Percentiles rank a stretch among this genome's conserved stretches.
These are phyloP conservation scores for Epinotia brunnichana DNA, from an alignment of 2,888 invertebrate species.

Conservation along the genomic window DNA sequence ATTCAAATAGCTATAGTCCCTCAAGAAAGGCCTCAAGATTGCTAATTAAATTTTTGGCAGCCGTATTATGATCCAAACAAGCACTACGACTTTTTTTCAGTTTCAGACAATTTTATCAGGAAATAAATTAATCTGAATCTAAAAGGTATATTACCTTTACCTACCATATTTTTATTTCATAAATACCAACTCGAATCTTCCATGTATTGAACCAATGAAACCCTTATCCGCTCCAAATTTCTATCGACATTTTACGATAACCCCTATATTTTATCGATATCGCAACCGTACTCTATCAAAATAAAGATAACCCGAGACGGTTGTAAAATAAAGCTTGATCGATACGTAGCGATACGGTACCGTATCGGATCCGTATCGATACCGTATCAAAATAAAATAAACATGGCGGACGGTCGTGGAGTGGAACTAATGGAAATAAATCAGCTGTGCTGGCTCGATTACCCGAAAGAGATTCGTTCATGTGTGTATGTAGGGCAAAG, in stretches of 20 bases:
- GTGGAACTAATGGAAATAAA: constrained; percentile 59
- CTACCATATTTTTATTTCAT: not conserved
- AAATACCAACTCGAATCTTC: not conserved
- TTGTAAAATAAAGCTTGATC: constrained; percentile 13
- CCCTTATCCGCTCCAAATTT: not conserved
- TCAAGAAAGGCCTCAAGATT: no score
- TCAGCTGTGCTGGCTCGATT: constrained; percentile 55
- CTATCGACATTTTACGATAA: constrained; percentile 22
- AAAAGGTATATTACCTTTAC: no score
- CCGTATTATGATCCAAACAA: no score
- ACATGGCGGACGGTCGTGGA: constrained; percentile 52
- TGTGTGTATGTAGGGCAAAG: not conserved
- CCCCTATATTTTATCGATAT: constrained; percentile 28
- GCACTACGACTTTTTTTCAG: no score
- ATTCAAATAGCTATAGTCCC: no score
- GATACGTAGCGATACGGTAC: constrained; percentile 21
- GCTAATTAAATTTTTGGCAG: no score
- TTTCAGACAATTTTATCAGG: no score
- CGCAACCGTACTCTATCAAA: constrained; percentile 4
- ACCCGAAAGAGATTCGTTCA: constrained; percentile 49
- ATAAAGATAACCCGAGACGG: constrained; percentile 20
- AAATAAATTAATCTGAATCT: not conserved
- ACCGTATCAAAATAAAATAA: constrained; percentile 51
- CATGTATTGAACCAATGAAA: not conserved
- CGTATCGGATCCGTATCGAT: constrained; percentile 34